Evolutionary conservation across 2,888 invertebrate genomes (phyloP), one percentile per base, ranked within the genome.

Genomic region (Onthophagus sagittarius): DNA sequence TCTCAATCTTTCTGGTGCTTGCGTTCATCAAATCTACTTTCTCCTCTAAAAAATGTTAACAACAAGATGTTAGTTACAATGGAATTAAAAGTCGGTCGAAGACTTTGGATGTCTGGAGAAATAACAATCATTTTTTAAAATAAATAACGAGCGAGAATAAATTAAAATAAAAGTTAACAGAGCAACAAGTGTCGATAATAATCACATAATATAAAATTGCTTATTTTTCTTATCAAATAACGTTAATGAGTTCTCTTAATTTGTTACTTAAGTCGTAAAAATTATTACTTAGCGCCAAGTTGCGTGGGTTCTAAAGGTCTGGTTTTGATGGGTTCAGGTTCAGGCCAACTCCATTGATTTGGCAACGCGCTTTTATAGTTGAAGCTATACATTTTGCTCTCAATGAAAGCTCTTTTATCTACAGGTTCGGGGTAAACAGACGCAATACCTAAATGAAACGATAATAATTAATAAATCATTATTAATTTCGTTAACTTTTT

Each of bases 281-380:
- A 7, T 67, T 67, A 67, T 64, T 71, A 71, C 73, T 73, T 72
- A 31, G 14, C 71, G 39, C 72, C 64, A 39, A 75, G 33, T 15
- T 67, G 67, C 0, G 70, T 65, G 7, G 75, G 75, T 69, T 75
- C 63, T 75, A 85, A 75, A 5, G 82, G 81, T 77, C 79, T 80
- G 5, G 83, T 83, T 77, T 83, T 82, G 39, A 84, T 81, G 75
- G 83, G 80, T 0, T 82, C 81, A 14, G 78, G 73, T 73, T 83
- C 79, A 5, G 85, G 85, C 92, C 92, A 92, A 7, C 84, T 83
- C 91, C 92, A 92, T 5, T 88, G 88, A 5, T 88, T 87, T 0
- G 95, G 94, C 88, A 95, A 88, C 72, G 94, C 90, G 77, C 90
- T 88, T 83, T 93, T 92, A 83, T 96, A 96, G 82, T 93, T 89